Conservation (phyloP, 2,113 vertebrate genomes). For the Desmodus rotundus region DNA sequence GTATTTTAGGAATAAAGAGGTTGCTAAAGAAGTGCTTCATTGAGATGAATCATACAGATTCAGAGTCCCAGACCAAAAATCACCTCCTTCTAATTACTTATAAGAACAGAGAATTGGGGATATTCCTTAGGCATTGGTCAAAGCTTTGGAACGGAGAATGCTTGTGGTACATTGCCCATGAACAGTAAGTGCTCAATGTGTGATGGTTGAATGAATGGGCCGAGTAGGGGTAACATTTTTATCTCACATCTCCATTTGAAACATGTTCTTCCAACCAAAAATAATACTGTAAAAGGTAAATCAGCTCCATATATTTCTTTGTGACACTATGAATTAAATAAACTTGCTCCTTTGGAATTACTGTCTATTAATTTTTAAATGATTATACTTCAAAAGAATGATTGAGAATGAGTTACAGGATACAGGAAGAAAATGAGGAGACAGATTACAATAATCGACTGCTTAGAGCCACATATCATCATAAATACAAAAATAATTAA, state of each 20-base stretch:
- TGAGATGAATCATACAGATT: not conserved
- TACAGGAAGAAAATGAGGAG: not conserved
- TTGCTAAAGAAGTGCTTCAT: not conserved
- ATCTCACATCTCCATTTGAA: not conserved
- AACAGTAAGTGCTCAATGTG: not conserved
- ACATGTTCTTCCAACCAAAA: not conserved
- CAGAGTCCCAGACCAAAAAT: not conserved
- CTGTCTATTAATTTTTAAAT: not conserved
- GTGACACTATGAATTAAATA: not conserved
- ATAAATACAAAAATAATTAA: not conserved
- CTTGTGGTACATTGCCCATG: not conserved
- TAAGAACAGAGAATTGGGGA: not conserved
- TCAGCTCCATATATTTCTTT: not conserved
- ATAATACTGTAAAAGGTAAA: not conserved
- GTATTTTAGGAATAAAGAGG: not conserved
- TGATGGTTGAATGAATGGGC: not conserved
- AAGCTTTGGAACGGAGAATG: not conserved
- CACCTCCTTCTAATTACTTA: not conserved
- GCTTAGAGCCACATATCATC: not conserved
- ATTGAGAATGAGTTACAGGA: not conserved
- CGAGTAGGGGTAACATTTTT: not conserved
- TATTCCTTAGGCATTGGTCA: not conserved
- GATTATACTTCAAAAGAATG: not conserved
- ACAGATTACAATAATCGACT: not conserved
- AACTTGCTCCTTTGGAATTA: not conserved